These are phyloP conservation scores for Leucoptera coffeella DNA, from an alignment of 2,888 invertebrate genomes.

Conservation along the genomic window DNA sequence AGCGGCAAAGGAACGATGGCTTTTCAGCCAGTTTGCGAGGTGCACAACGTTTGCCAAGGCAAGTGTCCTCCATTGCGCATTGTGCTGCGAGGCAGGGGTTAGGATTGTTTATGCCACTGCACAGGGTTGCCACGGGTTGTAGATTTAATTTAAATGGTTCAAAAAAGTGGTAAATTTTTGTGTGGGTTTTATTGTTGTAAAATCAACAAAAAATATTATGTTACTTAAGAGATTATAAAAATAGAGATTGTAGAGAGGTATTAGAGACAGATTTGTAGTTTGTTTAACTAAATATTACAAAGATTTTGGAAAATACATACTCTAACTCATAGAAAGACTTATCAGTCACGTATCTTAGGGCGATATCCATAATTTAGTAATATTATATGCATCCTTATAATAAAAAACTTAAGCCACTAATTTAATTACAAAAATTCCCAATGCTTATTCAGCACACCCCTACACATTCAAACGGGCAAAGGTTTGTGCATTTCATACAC, in stretches of 20 bases:
- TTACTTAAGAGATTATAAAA: too few species aligned
- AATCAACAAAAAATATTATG: too few species aligned
- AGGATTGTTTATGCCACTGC: too few species aligned
- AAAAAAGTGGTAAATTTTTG: too few species aligned
- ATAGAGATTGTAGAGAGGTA: too few species aligned
- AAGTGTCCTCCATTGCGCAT: too few species aligned
- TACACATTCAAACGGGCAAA: conserved; percentile 13
- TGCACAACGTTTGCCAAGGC: too few species aligned
- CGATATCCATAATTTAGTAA: not conserved
- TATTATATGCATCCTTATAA: not conserved
- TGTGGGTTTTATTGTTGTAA: too few species aligned
- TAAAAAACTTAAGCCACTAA: not conserved
- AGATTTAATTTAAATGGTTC: too few species aligned
- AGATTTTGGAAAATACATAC: not conserved
- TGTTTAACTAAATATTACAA: too few species aligned
- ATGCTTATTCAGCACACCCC: not conserved
- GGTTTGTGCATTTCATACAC: conserved; percentile 17
- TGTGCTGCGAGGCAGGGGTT: conserved; percentile 13
- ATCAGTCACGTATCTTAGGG: not conserved
- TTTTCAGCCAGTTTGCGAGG: conserved; percentile 26
- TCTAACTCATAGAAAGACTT: not conserved
- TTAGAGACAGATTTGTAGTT: too few species aligned
- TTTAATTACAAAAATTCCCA: not conserved
- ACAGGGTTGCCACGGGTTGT: too few species aligned
- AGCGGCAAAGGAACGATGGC: conserved; percentile 31